These are phyloP conservation scores for Centrocercus urophasianus DNA, from an alignment of 2,113 vertebrate genomes.

Conservation along the genomic window DNA sequence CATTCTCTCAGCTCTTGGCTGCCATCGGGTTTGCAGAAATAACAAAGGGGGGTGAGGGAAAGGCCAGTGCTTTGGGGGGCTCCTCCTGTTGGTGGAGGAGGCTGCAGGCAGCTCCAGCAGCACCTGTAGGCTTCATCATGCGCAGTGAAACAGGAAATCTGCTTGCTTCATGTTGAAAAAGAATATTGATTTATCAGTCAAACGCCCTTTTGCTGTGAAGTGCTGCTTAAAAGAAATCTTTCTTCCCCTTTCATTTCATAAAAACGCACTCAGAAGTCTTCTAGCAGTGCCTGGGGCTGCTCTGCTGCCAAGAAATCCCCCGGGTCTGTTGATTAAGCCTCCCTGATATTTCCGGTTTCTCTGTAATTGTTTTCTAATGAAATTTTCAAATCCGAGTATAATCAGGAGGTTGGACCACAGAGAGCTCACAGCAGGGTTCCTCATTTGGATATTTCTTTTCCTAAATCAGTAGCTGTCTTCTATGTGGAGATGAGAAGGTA, in stretches of 20 bases:
- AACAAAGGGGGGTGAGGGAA: conserved; percentile 45
- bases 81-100: neutral
- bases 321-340: neutral
- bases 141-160: neutral
- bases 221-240: neutral
- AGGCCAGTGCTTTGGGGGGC: neutral
- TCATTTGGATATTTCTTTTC: neutral
- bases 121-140: neutral
- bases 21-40: conserved; percentile 39
- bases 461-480: neutral
- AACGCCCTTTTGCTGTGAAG: neutral
- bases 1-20: conserved; percentile 9
- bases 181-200: neutral
- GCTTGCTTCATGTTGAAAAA: neutral
- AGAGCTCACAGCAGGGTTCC: neutral
- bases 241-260: neutral
- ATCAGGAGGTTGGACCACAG: neutral
- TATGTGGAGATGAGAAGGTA: neutral
- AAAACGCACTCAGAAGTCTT: neutral
- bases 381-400: conserved; percentile 24
- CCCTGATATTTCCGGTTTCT: conserved; percentile 20
- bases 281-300: neutral
- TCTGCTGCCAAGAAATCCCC: conserved; percentile 36
- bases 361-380: conserved; percentile 50
- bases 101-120: neutral